Conservation (phyloP, 2,797 vertebrate species). For the Australoheros facetus region DNA sequence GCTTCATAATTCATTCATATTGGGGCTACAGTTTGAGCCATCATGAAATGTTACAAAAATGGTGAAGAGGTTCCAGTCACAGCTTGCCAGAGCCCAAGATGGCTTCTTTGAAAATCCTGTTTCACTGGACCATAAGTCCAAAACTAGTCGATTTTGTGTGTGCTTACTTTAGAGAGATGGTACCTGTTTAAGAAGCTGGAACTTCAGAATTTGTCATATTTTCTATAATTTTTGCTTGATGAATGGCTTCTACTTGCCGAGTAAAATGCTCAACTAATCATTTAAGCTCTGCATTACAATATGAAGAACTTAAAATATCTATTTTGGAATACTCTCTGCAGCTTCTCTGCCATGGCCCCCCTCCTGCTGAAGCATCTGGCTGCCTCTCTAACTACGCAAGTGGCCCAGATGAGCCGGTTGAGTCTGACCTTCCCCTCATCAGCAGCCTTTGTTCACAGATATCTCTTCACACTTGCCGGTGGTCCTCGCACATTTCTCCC, state of each 20-base stretch:
- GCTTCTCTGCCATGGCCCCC: slow-evolving; percentile 76
- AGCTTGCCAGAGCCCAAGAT: neutral
- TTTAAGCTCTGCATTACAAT: neutral
- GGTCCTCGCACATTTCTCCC: slow-evolving; percentile 29
- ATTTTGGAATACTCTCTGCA: slow-evolving; percentile 22
- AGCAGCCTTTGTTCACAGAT: slow-evolving; percentile 54
- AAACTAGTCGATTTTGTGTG: neutral
- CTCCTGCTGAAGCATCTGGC: slow-evolving; percentile 70
- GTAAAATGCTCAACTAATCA: neutral
- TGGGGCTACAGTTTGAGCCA: neutral
- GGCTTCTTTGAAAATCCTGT: neutral
- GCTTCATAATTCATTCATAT: neutral
- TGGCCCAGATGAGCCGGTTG: slow-evolving; percentile 54
- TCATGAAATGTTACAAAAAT: neutral
- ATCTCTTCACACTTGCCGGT: slow-evolving; percentile 33
- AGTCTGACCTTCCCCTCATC: slow-evolving; percentile 40
- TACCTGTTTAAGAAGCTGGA: neutral
- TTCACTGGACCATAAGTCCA: neutral
- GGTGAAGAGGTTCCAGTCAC: neutral
- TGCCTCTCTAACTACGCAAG: slow-evolving; percentile 61
- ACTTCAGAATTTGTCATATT: neutral
- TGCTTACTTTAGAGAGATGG: neutral
- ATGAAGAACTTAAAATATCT: neutral
- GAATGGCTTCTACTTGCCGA: neutral
- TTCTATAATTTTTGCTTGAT: neutral